Evolutionary conservation across 1,140 invertebrate genomes (phyloP), one percentile per base, ranked within the genome.

Genomic region (Metaphire vulgaris): DNA sequence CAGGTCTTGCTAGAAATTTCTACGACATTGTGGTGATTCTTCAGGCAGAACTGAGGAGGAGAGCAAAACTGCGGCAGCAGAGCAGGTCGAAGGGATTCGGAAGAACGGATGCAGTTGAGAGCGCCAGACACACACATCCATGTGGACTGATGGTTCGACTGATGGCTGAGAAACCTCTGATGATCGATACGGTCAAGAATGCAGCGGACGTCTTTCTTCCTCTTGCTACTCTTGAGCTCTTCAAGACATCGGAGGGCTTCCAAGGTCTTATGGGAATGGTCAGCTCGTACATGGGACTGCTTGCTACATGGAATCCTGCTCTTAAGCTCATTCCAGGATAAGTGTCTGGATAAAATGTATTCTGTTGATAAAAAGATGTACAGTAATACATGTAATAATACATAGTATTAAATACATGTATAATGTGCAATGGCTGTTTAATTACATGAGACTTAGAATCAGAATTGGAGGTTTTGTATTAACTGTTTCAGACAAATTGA

Each of bases 191-290:
- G 1, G 78, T 93, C 1, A 95, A 93, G 83, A 95, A 95, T 88
- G 84, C 88, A n/a, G 92, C 92, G 87, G 93, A 96, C 85, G 81
- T 95, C 34, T 91, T 93, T 74, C 91, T 96, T 81, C 93, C 93
- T 0, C 85, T 95, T 68, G 91, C 91, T 74, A 90, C 90, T 69
- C 85, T 95, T 76, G 92, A 92, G 0, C 90, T 91, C 82, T 88
- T 91, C 0, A 91, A 91, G 79, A 83, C 93, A 0, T 92, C 90
- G 79, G 91, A 92, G 6, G 90, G 91, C 76, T 88, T 89, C 68
- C 88, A 94, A 78, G 93, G 93, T 31, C 76, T 91, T 2, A 82
- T 93, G n/a, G 93, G 93, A 21, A 87, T 91, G 16, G 82, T 94
- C 72, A 94, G 92, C 29, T 94, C 93, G 0, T 72, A 90, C 30